Conservation (phyloP, 2,888 invertebrate species). For the Netelia virgata region DNA sequence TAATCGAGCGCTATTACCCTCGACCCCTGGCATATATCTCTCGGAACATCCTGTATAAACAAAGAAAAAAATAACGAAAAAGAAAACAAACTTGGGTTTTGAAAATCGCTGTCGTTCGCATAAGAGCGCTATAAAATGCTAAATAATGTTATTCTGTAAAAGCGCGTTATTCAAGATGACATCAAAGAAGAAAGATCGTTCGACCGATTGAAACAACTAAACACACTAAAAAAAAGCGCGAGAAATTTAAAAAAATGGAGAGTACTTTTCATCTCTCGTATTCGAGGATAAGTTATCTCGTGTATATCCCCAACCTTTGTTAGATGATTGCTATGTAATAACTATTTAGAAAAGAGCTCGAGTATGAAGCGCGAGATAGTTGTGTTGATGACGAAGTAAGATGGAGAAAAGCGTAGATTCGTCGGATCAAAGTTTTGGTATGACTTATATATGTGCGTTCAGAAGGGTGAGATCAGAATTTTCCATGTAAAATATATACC, state of each 20-base stretch:
- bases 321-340: slow-evolving; percentile 58
- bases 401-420: slow-evolving; percentile 21
- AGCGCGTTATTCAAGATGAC: slow-evolving; percentile 37
- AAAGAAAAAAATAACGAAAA: slow-evolving; percentile 17
- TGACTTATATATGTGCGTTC: slow-evolving; percentile 72
- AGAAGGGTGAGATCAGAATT: slow-evolving; percentile 78
- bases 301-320: slow-evolving; percentile 49
- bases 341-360: slow-evolving; percentile 46
- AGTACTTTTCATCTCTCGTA: slow-evolving; percentile 59
- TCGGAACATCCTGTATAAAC: slow-evolving; percentile 65
- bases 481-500: slow-evolving; percentile 84
- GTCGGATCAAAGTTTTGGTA: slow-evolving; percentile 64
- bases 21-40: slow-evolving; percentile 54
- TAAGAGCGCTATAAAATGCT: slow-evolving; percentile 54
- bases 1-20: slow-evolving; percentile 23
- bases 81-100: slow-evolving; percentile 51
- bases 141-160: slow-evolving; percentile 51
- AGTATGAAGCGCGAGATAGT: slow-evolving; percentile 27
- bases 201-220: slow-evolving; percentile 6
- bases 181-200: slow-evolving; percentile 31
- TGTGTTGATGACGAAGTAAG: slow-evolving; percentile 27
- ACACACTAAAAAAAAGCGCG: slow-evolving; percentile 27
- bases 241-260: slow-evolving; percentile 25
- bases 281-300: slow-evolving; percentile 57
- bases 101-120: slow-evolving; percentile 60